phyloP scores from a whole-genome alignment of 92 coral and sea anemone genomes.

The Epizoanthus rinbou region DNA sequence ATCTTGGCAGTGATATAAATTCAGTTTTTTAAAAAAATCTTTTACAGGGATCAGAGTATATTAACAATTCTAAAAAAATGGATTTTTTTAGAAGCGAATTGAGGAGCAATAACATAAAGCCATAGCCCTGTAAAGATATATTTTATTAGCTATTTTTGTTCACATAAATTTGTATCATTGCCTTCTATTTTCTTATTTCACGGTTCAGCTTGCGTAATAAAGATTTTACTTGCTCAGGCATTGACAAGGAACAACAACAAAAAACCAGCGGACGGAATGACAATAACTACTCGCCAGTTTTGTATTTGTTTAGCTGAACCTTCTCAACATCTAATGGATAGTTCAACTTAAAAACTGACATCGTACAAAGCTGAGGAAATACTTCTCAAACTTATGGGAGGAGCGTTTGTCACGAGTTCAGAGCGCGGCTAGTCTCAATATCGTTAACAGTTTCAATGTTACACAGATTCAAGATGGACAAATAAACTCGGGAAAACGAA shows the following conservation, averaged over 20 bases:
- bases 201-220: too few species aligned
- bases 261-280: neutral
- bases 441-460: neutral
- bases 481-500: neutral
- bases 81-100: too few species aligned
- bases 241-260: neutral
- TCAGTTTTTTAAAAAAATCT: too few species aligned
- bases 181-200: too few species aligned
- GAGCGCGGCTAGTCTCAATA: neutral
- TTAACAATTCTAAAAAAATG: too few species aligned
- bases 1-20: too few species aligned
- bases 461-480: neutral
- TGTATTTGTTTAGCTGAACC: constrained; percentile 1
- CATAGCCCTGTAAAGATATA: too few species aligned
- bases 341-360: neutral
- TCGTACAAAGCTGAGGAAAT: neutral
- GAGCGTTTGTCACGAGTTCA: neutral
- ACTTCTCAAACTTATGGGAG: constrained; percentile 7
- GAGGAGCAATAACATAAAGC: too few species aligned
- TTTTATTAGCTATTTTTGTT: too few species aligned
- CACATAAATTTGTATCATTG: too few species aligned
- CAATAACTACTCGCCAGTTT: too few species aligned
- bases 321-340: neutral
- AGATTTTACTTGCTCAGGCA: neutral
- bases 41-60: too few species aligned